Evolutionary conservation across 2,888 invertebrate species (phyloP).

Genomic region (Diaperis boleti): DNA sequence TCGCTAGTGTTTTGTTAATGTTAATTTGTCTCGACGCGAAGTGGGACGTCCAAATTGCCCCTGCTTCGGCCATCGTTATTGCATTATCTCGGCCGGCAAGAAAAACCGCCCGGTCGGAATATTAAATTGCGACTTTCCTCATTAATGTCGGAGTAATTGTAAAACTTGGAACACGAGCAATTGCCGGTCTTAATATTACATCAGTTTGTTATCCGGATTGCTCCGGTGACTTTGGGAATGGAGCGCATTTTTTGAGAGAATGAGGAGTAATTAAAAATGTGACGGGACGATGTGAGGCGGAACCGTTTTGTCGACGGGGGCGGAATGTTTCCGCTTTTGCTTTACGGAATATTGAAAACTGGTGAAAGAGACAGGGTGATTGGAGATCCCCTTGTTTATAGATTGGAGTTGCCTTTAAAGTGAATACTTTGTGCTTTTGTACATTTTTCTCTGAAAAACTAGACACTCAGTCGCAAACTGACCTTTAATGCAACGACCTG

Average conservation of each 20-base stretch:
- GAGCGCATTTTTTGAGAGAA: slow-evolving; percentile 8
- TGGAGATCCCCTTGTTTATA: no score
- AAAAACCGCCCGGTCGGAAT: slow-evolving; percentile 25
- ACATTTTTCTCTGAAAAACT: no score
- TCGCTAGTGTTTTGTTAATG: slow-evolving; percentile 19
- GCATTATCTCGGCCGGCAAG: slow-evolving; percentile 30
- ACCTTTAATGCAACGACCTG: no score
- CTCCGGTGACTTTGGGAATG: slow-evolving; percentile 21
- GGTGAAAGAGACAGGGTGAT: no score
- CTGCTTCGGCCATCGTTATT: slow-evolving; percentile 35
- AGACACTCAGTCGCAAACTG: no score
- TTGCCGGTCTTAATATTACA: slow-evolving; percentile 41
- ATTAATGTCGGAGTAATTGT: slow-evolving; percentile 42
- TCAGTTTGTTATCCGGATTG: slow-evolving; percentile 41
- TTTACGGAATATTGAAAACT: no score
- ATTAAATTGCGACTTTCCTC: slow-evolving; percentile 43
- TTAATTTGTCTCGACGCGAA: slow-evolving; percentile 25
- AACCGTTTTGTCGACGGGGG: no score
- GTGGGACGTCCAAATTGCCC: slow-evolving; percentile 26
- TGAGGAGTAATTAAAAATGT: slow-evolving; percentile 27
- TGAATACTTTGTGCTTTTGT: no score
- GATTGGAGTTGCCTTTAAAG: no score
- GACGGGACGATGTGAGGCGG: slow-evolving; percentile 11
- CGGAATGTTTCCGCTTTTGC: no score
- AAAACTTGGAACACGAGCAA: slow-evolving; percentile 40